Evolutionary conservation across 2,888 invertebrate genomes (phyloP).

Genomic region (Cepaea hortensis): DNA sequence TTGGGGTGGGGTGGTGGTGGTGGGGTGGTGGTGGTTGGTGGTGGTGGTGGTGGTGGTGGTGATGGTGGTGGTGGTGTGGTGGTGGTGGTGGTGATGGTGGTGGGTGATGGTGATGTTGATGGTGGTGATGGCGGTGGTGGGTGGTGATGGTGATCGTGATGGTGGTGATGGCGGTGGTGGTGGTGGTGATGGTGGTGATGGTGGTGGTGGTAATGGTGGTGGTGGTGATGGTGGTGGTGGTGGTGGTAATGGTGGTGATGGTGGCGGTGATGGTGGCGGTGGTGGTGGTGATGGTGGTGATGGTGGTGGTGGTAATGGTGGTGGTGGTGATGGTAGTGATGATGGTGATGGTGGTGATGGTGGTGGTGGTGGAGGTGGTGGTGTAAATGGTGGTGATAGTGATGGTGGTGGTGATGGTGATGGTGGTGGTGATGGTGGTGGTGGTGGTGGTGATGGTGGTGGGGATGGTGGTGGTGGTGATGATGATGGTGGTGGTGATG

Average conservation of each 20-base stretch:
- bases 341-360: neutral
- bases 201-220: neutral
- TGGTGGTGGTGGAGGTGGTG: neutral
- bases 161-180: too few relatives aligned
- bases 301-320: neutral
- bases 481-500: neutral
- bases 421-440: too few relatives aligned
- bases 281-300: neutral
- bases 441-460: too few relatives aligned
- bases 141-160: too few relatives aligned
- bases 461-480: too few relatives aligned
- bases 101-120: too few relatives aligned
- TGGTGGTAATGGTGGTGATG: neutral
- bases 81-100: too few relatives aligned
- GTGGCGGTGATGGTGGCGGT: slow-evolving; percentile 13
- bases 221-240: neutral
- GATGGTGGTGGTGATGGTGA: neutral
- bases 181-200: neutral
- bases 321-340: neutral
- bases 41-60: too few relatives aligned
- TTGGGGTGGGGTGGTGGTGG: too few relatives aligned
- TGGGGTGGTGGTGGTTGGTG: too few relatives aligned
- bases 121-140: too few relatives aligned
- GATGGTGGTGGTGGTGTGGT: too few relatives aligned
- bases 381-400: neutral